phyloP scores from a whole-genome alignment of 2,888 invertebrate species.

The Phasia obesa region DNA sequence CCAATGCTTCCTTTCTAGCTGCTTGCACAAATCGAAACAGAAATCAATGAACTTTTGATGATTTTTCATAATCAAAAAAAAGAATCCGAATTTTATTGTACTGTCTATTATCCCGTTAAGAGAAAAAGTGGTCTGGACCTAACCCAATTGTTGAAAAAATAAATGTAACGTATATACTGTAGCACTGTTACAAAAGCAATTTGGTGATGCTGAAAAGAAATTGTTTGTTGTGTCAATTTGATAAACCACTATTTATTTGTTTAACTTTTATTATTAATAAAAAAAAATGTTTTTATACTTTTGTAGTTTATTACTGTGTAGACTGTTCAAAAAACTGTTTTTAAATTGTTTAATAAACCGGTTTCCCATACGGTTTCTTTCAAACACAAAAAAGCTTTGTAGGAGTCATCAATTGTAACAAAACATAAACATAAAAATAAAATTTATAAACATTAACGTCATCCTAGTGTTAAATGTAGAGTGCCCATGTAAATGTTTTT shows the following conservation, averaged over 20 bases:
- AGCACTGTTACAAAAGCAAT: not conserved
- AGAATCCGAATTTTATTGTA: slow-evolving; percentile 79
- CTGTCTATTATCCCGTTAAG: slow-evolving; percentile 79
- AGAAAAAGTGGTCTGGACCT: slow-evolving; percentile 67
- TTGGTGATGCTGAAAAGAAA: not conserved
- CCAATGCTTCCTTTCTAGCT: slow-evolving; percentile 65
- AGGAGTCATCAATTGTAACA: too few species aligned
- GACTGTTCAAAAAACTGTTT: too few species aligned
- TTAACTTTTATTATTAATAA: not conserved
- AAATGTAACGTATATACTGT: not conserved
- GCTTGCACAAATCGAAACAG: slow-evolving; percentile 76
- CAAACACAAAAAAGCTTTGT: too few species aligned
- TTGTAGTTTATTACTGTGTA: not conserved
- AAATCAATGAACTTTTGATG: slow-evolving; percentile 77
- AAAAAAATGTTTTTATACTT: not conserved
- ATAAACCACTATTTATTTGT: not conserved
- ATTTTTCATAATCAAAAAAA: slow-evolving; percentile 76
- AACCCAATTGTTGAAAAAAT: slow-evolving; percentile 1
- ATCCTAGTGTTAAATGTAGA: too few species aligned
- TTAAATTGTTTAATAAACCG: too few species aligned
- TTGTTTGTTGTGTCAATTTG: slow-evolving; percentile 8
- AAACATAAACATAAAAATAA: too few species aligned
- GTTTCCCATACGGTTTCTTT: too few species aligned
- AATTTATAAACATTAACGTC: too few species aligned
- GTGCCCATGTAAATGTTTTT: too few species aligned